Evolutionary conservation across 1,140 invertebrate genomes (phyloP), one percentile per base, ranked within the genome.

Genomic region (Kradibia gibbosae): DNA sequence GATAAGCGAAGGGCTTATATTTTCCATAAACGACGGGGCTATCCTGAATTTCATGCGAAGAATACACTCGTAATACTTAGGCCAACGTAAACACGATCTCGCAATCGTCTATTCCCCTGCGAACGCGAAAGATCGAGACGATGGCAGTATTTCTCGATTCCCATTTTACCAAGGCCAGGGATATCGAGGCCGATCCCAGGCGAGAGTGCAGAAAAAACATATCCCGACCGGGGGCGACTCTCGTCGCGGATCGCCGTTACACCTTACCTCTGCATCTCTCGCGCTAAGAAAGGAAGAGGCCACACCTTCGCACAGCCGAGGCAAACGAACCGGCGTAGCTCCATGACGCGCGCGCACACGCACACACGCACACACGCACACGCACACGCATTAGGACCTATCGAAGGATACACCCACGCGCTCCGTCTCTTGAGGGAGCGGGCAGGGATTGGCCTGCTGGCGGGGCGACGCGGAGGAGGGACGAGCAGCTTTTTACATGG

Each of bases 301-400:
- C 70, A 45, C 39, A 62, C 70, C 70, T 73, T 60, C 78, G 70
- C 15, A 34, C n/a, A n/a, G n/a, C n/a, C n/a, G n/a, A n/a, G n/a
- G n/a, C n/a, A n/a, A n/a, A n/a, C n/a, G n/a, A n/a, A n/a, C n/a
- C n/a, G n/a, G n/a, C n/a, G n/a, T n/a, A n/a, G n/a, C n/a, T n/a
- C 70, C 31, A 20, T 34, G 53, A 67, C 34, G 48, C 65, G 34
- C 48, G 75, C 50, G 25, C 34, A 78, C 45, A 15, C 28, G 31
- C 20, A 74, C 34, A 10, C 20, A 13, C 3, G n/a, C 25, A 1
- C 11, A 53, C n/a, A 17, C n/a, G 3, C 70, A 71, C 71, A 50
- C 70, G n/a, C 20, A 60, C 25, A 60, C 25, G 31, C 57, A 8
- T 45, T 45, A 8, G 42, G 42, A 45, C 13, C 25, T 13, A 60